Evolutionary conservation across 2,888 invertebrate genomes (phyloP), one percentile per base, ranked within the genome.

Genomic region (Parnassius orleans): DNA sequence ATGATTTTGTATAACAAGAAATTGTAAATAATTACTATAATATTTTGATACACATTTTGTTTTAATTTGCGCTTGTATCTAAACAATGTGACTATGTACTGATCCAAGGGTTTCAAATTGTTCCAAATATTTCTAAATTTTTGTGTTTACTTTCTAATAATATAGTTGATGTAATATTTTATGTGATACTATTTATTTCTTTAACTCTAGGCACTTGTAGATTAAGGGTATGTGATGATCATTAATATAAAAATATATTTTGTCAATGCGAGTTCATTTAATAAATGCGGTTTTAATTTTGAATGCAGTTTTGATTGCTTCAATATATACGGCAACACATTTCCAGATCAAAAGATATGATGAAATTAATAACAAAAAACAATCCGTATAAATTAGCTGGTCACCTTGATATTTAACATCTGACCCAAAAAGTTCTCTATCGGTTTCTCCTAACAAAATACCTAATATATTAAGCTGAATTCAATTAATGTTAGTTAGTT

Each of bases 241-340:
- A 74, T 56, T 60, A 46, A 48, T 63, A 9, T 24, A 67, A 66
- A 68, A 74, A 72, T 68, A 64, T 72, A 69, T 69, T 74, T 72
- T 82, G 77, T 81, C 74, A 73, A 78, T 73, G 75, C 73, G 74
- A 86, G 87, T 86, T 82, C 81, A 86, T 81, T 79, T 74, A 83
- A 83, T 85, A 81, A 83, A 84, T 76, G 75, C 73, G 74, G 71
- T 77, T 78, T 80, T 74, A 77, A 73, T 76, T 77, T 79, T 19
- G 52, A 42, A 46, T 43, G 24, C 7, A 14, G 43, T 43, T 33
- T 33, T 5, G 33, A 7, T 33, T 33, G 33, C 33, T 33, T 33
- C 43, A 43, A 43, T 43, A 3, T 43, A 0, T 43, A 10, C 43
- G 43, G 10, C 3, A 43, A 43, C 43, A 43, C 10, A 11, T 11